Conservation (phyloP, 2,888 invertebrate species). For the Meteorus colon region DNA sequence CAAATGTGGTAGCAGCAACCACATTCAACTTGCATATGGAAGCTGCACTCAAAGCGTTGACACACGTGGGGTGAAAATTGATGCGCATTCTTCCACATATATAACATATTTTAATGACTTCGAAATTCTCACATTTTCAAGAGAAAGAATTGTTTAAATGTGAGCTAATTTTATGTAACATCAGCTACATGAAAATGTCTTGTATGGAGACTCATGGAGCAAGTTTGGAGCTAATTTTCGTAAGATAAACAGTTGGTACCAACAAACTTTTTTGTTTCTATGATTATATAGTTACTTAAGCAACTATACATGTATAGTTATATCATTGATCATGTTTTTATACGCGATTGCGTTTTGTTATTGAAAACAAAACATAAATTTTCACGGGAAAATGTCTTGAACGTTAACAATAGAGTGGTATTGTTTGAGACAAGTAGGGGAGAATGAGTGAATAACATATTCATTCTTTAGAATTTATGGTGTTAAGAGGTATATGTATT, state of each 20-base stretch:
- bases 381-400: too few species aligned
- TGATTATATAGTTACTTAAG: too few species aligned
- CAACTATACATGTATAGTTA: too few species aligned
- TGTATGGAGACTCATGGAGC: too few species aligned
- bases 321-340: too few species aligned
- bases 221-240: too few species aligned
- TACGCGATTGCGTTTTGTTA: too few species aligned
- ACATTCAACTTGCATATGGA: not conserved
- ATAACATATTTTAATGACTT: conserved; percentile 31
- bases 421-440: not conserved
- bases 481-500: not conserved
- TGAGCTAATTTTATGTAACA: conserved; percentile 14
- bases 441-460: not conserved
- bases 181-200: not conserved
- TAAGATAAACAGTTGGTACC: not conserved
- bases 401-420: too few species aligned
- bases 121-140: not conserved
- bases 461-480: not conserved
- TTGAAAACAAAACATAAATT: too few species aligned
- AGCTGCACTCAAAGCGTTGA: not conserved
- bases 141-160: conserved; percentile 23
- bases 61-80: conserved; percentile 8
- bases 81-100: not conserved
- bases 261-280: not conserved
- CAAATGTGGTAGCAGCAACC: conserved; percentile 3